These are phyloP conservation scores for Micromussa lordhowensis DNA, from an alignment of 92 coral and sea anemone genomes.

Conservation along the genomic window DNA sequence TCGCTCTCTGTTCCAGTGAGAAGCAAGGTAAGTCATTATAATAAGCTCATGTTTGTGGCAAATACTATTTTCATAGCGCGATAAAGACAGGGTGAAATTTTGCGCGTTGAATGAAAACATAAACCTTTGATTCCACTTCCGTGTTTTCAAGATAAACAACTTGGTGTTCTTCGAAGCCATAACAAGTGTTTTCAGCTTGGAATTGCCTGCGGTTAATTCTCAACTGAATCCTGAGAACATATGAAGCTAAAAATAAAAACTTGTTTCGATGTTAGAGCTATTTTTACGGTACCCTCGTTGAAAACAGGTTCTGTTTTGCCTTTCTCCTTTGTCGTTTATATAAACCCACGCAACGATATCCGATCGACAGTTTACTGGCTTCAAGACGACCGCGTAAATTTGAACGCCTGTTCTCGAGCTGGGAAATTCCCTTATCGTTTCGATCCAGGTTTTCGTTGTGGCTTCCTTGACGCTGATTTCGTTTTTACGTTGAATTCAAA, in stretches of 20 bases:
- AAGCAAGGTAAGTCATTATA: conserved; percentile 7
- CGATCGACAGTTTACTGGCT: not conserved
- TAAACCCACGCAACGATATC: not conserved
- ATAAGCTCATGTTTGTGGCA: not conserved
- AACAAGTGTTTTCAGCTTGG: not conserved
- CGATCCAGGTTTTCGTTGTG: not conserved
- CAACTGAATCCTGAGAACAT: not conserved
- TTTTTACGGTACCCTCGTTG: not conserved
- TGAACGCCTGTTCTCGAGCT: not conserved
- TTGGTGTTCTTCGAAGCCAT: not conserved
- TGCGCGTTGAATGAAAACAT: not conserved
- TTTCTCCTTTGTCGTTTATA: not conserved
- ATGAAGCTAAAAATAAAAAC: not conserved
- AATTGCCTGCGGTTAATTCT: not conserved
- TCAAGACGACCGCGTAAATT: not conserved
- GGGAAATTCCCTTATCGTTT: not conserved
- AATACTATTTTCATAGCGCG: not conserved
- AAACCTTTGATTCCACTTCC: conserved; percentile 1
- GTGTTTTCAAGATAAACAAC: conserved; percentile 4
- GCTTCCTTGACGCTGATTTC: not conserved
- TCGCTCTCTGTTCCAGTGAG: not conserved
- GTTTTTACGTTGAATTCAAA: not conserved
- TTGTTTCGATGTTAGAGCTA: not conserved
- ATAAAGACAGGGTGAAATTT: not conserved
- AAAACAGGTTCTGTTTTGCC: not conserved